These are phyloP conservation scores for Chaetogeoica ovagalla DNA, from an alignment of 2,888 invertebrate species.

Conservation along the genomic window DNA sequence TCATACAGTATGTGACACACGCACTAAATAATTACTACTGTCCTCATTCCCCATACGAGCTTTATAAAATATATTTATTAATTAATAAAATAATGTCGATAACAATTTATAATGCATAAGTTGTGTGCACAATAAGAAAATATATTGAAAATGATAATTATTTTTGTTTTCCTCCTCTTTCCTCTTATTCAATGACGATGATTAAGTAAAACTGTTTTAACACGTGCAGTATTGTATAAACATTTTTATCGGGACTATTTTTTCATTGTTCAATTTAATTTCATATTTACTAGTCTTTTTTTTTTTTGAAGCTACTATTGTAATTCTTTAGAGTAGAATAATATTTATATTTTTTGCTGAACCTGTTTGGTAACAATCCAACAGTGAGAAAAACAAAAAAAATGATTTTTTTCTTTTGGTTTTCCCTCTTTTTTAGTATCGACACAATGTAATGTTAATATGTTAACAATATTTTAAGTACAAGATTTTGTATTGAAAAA, in stretches of 20 bases:
- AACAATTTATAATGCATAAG: not conserved
- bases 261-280: not conserved
- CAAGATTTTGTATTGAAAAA: not conserved
- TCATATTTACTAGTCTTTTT: not conserved
- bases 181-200: not conserved
- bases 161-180: not conserved
- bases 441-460: not conserved
- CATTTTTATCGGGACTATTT: slow-evolving; percentile 9
- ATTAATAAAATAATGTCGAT: no score
- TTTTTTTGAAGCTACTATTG: not conserved
- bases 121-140: slow-evolving; percentile 11
- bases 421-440: not conserved
- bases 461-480: no score
- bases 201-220: not conserved
- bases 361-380: no score
- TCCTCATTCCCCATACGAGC: no score
- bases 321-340: not conserved
- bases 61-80: no score
- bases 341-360: no score
- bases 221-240: not conserved
- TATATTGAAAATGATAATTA: not conserved
- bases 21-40: no score
- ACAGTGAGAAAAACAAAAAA: no score
- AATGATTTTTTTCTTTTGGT: no score
- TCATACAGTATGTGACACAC: no score